Evolutionary conservation across 2,888 invertebrate genomes (phyloP), one percentile per base, ranked within the genome.

Genomic region (Limnephilus rhombicus): DNA sequence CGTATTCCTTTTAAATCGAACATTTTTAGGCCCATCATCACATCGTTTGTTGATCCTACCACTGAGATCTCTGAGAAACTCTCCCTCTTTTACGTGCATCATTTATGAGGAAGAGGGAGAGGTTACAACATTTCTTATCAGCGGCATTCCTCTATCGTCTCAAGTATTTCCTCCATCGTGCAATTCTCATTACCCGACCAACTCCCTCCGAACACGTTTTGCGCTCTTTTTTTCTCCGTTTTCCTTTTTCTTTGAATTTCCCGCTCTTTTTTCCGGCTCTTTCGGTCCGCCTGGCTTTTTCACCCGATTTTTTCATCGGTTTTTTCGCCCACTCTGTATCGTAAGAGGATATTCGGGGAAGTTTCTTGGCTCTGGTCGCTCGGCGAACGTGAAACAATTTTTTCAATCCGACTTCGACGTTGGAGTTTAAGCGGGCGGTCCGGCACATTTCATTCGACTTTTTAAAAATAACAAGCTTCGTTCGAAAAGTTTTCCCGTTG

Each of bases 141-240:
- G 68, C 24, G 31, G 34, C 3, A 15, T 82, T 13, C 31, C 18
- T 34, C 29, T 34, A 34, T 82, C 34, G 31, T 82, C 82, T 34
- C 1, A 89, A 88, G 34, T 83, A 7, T 49, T 9, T 41, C 24
- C 18, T 88, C 83, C 80, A 91, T 81, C 82, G 92, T 90, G 91
- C 88, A 45, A 80, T 90, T 89, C 53, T 91, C 89, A 88, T 90
- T 88, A 91, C 83, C 89, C 91, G 86, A 90, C 81, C 89, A 90
- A 49, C 85, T 89, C 90, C 91, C 87, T 80, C 91, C 86, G 80
- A 92, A 49, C 93, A 85, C 93, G 92, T 86, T 91, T 93, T 83
- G 92, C 93, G 93, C 93, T 91, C 92, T 85, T 90, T 89, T 93
- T 94, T 93, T 92, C 93, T 90, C 91, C 85, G 68, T 80, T 45